A percentile compares a stretch with the other conserved stretches of the same genome.
These are phyloP conservation scores for Jordanella pulchra DNA, from an alignment of 2,797 vertebrate species.

Conservation along the genomic window DNA sequence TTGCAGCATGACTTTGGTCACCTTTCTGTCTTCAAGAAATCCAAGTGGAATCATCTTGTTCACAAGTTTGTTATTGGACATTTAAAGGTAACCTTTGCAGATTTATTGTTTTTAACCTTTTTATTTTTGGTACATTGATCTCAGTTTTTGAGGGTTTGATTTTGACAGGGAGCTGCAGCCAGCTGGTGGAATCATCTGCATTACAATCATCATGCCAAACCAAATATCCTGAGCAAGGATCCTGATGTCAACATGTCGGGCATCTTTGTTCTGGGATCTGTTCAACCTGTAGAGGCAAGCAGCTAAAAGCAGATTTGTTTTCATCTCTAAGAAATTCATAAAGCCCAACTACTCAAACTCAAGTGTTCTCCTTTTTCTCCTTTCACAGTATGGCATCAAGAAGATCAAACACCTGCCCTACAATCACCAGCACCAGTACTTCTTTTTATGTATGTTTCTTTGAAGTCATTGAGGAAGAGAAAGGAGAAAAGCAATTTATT, in stretches of 20 bases:
- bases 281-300: slow-evolving; percentile 89
- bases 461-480: not conserved
- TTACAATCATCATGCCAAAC: slow-evolving; percentile 95
- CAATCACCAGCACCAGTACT: slow-evolving; percentile 93
- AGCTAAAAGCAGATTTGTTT: slow-evolving; percentile 1
- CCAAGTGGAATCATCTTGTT: slow-evolving; percentile 88
- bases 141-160: not conserved
- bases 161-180: slow-evolving; percentile 88
- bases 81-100: slow-evolving; percentile 83
- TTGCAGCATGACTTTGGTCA: slow-evolving; percentile 89
- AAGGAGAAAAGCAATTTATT: slow-evolving; percentile 24
- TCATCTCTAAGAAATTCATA: not conserved
- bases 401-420: slow-evolving; percentile 94
- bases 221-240: slow-evolving; percentile 92
- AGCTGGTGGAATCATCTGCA: slow-evolving; percentile 99
- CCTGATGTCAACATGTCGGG: slow-evolving; percentile 93
- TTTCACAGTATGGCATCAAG: slow-evolving; percentile 89
- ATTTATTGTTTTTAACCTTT: not conserved
- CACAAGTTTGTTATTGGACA: slow-evolving; percentile 95
- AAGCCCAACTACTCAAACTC: not conserved
- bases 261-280: slow-evolving; percentile 87
- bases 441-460: slow-evolving; percentile 88
- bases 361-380: slow-evolving; percentile 17
- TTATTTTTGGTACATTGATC: not conserved
- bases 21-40: slow-evolving; percentile 90